Conservation (phyloP, 2,797 vertebrate species). For the Sebastes ruberrimus region DNA sequence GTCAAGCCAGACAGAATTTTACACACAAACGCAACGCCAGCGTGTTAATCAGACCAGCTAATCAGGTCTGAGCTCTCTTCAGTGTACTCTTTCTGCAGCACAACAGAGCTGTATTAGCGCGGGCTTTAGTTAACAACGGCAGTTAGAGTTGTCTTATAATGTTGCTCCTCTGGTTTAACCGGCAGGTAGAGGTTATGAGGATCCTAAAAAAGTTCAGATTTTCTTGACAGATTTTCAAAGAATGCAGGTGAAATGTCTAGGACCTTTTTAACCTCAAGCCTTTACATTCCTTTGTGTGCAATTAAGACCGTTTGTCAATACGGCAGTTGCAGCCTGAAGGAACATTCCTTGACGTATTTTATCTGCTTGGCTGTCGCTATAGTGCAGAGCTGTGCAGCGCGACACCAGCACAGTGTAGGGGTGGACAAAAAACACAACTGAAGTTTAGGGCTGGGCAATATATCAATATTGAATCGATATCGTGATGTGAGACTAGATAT, state of each 20-base stretch:
- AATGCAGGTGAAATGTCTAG: constrained; percentile 23
- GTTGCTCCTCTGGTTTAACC: constrained; percentile 8
- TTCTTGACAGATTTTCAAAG: constrained; percentile 31
- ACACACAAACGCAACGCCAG: constrained; percentile 48
- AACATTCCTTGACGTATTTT: constrained; percentile 1
- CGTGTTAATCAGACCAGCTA: constrained; percentile 75
- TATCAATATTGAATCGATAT: no score
- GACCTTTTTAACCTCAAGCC: constrained; percentile 47
- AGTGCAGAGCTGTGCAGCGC: neutral
- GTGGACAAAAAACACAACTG: neutral
- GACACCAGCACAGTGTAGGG: neutral
- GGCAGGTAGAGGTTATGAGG: constrained; percentile 14
- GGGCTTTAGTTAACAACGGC: constrained; percentile 39
- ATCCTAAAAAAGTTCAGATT: constrained; percentile 9
- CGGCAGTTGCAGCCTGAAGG: constrained; percentile 5
- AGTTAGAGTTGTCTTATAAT: constrained; percentile 17
- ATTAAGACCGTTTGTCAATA: constrained; percentile 50
- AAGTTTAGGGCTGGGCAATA: no score
- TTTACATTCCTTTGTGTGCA: constrained; percentile 42
- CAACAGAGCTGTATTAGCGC: constrained; percentile 34
- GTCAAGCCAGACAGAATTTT: constrained; percentile 74
- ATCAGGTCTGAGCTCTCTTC: constrained; percentile 78
- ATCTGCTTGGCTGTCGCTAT: neutral
- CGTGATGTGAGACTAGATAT: no score
- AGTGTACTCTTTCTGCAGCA: constrained; percentile 18